Percentiles rank a stretch among this genome's conserved stretches.
Evolutionary conservation across 1,140 invertebrate genomes (phyloP).

Genomic region (Bombus sibiricus): DNA sequence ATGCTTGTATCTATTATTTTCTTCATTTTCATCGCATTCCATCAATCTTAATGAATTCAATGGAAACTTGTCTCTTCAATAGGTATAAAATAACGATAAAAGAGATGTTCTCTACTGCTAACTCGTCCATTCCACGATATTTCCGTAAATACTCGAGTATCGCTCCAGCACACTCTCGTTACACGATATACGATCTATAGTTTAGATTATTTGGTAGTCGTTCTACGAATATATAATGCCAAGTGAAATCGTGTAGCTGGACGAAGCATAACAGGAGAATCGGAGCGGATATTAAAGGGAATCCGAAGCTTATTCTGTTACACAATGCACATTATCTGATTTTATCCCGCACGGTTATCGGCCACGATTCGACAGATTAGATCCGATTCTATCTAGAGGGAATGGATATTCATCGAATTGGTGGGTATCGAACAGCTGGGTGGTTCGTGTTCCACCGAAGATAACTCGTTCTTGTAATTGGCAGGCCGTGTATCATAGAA

Average conservation of each 20-base stretch:
- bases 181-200: not conserved
- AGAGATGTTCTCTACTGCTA: not conserved
- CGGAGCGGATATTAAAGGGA: constrained; percentile 26
- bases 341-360: constrained; percentile 13
- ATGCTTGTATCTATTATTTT: not conserved
- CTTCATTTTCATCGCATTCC: not conserved
- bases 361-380: not conserved
- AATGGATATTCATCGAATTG: not conserved
- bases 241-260: not conserved
- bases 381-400: not conserved
- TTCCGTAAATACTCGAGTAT: not conserved
- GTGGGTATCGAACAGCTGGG: not conserved
- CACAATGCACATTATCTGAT: constrained; percentile 22
- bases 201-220: constrained; percentile 19
- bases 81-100: too few species aligned
- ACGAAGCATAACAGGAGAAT: constrained; percentile 22
- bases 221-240: constrained; percentile 1
- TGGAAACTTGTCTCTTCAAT: too few species aligned
- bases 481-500: constrained; percentile 15
- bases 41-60: too few species aligned
- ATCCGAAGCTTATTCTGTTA: constrained; percentile 33
- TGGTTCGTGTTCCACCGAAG: not conserved
- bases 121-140: not conserved
- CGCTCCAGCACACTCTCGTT: not conserved
- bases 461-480: constrained; percentile 39